Percentiles rank a stretch among this genome's conserved stretches.
Evolutionary conservation across 2,113 vertebrate genomes (phyloP).

Genomic region (Atlantisia rogersi): DNA sequence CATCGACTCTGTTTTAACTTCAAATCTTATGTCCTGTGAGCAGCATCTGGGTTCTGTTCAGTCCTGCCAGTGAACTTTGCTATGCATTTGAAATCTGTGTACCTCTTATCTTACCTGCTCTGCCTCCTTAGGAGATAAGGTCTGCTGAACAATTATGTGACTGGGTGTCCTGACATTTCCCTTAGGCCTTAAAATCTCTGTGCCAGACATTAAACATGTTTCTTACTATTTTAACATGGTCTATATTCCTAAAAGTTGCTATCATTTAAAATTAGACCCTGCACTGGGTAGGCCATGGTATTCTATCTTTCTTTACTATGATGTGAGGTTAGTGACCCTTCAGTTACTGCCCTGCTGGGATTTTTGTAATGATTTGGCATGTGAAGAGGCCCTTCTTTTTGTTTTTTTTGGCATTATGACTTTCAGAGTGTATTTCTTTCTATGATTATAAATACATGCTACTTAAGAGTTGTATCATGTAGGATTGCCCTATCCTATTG

Average conservation of each 20-base stretch:
- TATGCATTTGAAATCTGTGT: not conserved
- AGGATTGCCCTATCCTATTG: not conserved
- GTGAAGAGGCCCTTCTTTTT: not conserved
- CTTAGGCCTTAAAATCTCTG: not conserved
- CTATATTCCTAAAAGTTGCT: not conserved
- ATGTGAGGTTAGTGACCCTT: not conserved
- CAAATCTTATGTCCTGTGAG: not conserved
- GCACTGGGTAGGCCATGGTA: not conserved
- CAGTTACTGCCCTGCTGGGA: constrained; percentile 18
- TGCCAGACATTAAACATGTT: not conserved
- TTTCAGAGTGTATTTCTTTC: not conserved
- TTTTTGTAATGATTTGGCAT: constrained; percentile 17
- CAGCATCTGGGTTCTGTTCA: not conserved
- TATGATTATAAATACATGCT: not conserved
- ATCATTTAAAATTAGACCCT: constrained; percentile 29
- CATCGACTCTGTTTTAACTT: not conserved
- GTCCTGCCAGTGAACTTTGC: not conserved
- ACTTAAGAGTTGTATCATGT: not conserved
- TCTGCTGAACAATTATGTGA: not conserved
- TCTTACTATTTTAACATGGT: not conserved
- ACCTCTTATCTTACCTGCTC: not conserved
- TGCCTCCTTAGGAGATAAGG: not conserved
- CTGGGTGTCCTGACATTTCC: not conserved
- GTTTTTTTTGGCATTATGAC: not conserved
- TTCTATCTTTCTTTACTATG: not conserved